Evolutionary conservation across 2,113 vertebrate species (phyloP).

Genomic region (Syngnathus typhle): DNA sequence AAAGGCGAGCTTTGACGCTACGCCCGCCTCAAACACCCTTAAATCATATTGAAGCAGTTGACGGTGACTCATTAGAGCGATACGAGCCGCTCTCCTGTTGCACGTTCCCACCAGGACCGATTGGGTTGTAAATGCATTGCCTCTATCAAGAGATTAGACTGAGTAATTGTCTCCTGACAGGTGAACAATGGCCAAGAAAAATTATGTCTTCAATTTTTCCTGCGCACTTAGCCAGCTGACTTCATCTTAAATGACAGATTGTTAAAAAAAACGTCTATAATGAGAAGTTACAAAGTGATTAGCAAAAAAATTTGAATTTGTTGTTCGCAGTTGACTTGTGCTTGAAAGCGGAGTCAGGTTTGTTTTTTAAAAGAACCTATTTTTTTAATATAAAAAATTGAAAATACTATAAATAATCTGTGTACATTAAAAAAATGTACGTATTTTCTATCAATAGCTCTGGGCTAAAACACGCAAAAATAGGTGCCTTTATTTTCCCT

Average conservation of each 20-base stretch:
- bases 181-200: slow-evolving; percentile 61
- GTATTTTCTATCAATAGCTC: background rate
- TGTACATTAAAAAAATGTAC: background rate
- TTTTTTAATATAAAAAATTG: background rate
- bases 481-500: background rate
- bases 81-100: slow-evolving; percentile 73
- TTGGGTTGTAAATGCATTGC: slow-evolving; percentile 63
- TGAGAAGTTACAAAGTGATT: slow-evolving; percentile 9
- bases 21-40: slow-evolving; percentile 81
- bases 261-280: slow-evolving; percentile 26
- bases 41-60: slow-evolving; percentile 84
- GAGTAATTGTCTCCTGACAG: slow-evolving; percentile 66
- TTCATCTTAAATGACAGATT: slow-evolving; percentile 48
- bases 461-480: too few relatives aligned
- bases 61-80: slow-evolving; percentile 80
- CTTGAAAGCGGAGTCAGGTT: background rate
- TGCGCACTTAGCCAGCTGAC: slow-evolving; percentile 54
- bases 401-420: background rate
- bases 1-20: slow-evolving; percentile 18
- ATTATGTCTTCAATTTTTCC: slow-evolving; percentile 22
- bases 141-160: slow-evolving; percentile 60
- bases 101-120: slow-evolving; percentile 63
- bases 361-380: background rate
- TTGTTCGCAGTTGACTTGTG: background rate
- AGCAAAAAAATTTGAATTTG: background rate